Percentiles rank a stretch among this genome's conserved stretches.
These are phyloP conservation scores for Maccullochella peelii DNA, from an alignment of 2,113 vertebrate genomes.

Conservation along the genomic window DNA sequence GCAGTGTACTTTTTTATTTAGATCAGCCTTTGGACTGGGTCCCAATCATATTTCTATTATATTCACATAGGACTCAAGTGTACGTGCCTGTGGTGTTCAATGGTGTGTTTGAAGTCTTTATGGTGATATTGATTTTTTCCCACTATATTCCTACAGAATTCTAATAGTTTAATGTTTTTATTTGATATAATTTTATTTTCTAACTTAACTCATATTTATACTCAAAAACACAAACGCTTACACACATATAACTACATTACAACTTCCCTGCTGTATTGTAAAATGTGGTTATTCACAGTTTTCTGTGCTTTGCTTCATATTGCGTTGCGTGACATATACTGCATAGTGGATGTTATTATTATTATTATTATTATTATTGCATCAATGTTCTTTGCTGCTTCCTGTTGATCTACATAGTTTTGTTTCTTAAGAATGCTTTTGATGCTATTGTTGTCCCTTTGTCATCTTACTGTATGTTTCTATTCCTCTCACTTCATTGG, in stretches of 20 bases:
- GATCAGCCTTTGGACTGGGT: constrained; percentile 14
- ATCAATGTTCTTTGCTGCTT: neutral
- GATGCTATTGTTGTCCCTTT: neutral
- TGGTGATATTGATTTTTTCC: too few relatives aligned
- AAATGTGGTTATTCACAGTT: neutral
- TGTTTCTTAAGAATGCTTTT: neutral
- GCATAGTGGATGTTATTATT: neutral
- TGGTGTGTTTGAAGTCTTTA: too few relatives aligned
- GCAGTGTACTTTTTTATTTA: constrained; percentile 50
- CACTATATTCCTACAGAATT: too few relatives aligned
- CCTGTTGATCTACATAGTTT: neutral
- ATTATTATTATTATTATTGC: neutral
- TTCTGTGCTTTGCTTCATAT: neutral
- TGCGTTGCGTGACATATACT: neutral
- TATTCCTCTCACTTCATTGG: neutral
- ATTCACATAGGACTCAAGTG: too few relatives aligned
- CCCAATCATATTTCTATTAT: neutral
- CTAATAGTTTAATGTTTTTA: too few relatives aligned
- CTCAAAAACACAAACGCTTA: too few relatives aligned
- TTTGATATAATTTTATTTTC: too few relatives aligned
- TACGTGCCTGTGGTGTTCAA: too few relatives aligned
- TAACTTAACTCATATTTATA: too few relatives aligned
- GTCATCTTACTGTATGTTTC: neutral
- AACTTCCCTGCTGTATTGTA: neutral
- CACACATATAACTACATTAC: too few relatives aligned